Conservation (phyloP, 1,140 invertebrate species). For the Trachymyrmex cornetzi region DNA sequence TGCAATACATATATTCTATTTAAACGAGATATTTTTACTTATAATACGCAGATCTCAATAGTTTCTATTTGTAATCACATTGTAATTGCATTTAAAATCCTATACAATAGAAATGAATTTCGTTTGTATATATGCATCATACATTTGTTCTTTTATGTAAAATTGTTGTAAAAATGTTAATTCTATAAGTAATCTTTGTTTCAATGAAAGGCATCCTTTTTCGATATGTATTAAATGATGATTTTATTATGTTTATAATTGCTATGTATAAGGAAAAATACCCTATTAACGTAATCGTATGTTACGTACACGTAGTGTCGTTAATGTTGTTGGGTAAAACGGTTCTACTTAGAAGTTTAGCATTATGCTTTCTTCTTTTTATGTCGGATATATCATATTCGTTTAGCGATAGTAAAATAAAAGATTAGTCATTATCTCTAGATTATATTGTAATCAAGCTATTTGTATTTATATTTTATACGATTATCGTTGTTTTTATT, state of each 20-base stretch:
- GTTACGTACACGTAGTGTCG: slow-evolving; percentile 34
- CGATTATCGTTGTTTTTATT: not conserved
- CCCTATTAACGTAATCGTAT: slow-evolving; percentile 27
- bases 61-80: slow-evolving; percentile 65
- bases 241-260: slow-evolving; percentile 34
- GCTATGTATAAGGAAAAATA: slow-evolving; percentile 45
- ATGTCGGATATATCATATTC: not conserved
- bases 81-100: slow-evolving; percentile 68
- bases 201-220: slow-evolving; percentile 1
- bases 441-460: slow-evolving; percentile 28
- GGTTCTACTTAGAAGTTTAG: slow-evolving; percentile 54
- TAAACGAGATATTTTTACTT: slow-evolving; percentile 54
- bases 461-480: slow-evolving; percentile 13
- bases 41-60: slow-evolving; percentile 70
- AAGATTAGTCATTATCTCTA: slow-evolving; percentile 24
- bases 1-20: slow-evolving; percentile 33
- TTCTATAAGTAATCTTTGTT: slow-evolving; percentile 42
- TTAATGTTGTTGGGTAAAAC: slow-evolving; percentile 42
- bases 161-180: slow-evolving; percentile 40
- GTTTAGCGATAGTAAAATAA: not conserved
- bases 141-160: slow-evolving; percentile 32
- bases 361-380: slow-evolving; percentile 49
- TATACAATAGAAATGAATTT: slow-evolving; percentile 57
- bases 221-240: not conserved
- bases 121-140: slow-evolving; percentile 27